Conservation (phyloP, 2,113 vertebrate species). For the Heterotilapia buettikoferi region DNA sequence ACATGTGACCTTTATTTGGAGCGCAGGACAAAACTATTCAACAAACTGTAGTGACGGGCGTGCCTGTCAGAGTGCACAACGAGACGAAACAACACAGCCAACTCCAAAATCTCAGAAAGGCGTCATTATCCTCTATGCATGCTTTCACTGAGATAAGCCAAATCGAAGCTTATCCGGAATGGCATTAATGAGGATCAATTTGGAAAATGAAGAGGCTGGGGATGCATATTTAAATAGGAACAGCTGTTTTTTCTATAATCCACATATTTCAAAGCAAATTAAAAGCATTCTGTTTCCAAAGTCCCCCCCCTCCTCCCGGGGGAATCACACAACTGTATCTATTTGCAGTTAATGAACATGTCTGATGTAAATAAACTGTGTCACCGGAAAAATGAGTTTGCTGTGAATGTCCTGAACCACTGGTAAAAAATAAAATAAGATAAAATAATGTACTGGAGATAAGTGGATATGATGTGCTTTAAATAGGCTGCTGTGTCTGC, state of each 20-base stretch:
- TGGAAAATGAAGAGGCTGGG: slow-evolving; percentile 38
- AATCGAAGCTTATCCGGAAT: slow-evolving; percentile 40
- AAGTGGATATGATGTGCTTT: slow-evolving; percentile 22
- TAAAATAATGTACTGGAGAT: neutral
- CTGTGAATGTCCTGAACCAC: neutral
- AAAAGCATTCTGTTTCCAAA: slow-evolving; percentile 7
- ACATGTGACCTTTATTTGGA: neutral
- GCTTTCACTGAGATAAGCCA: slow-evolving; percentile 46
- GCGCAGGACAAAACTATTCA: neutral
- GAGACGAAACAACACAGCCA: neutral
- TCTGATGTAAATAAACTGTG: slow-evolving; percentile 12
- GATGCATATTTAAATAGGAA: slow-evolving; percentile 43
- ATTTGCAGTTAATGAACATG: slow-evolving; percentile 13
- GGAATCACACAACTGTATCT: slow-evolving; percentile 1
- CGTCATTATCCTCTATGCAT: slow-evolving; percentile 34
- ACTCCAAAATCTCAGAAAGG: neutral
- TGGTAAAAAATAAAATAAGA: neutral
- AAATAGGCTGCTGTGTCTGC: slow-evolving; percentile 5
- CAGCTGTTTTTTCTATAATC: slow-evolving; percentile 28
- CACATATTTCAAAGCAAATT: slow-evolving; percentile 49
- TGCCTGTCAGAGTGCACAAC: neutral
- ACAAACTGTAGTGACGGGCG: neutral
- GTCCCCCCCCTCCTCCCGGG: fast-evolving
- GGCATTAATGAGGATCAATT: slow-evolving; percentile 57
- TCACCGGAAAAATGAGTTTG: neutral